Evolutionary conservation across 2,888 invertebrate genomes (phyloP), one percentile per base, ranked within the genome.

Genomic region (Harpalus rufipes): DNA sequence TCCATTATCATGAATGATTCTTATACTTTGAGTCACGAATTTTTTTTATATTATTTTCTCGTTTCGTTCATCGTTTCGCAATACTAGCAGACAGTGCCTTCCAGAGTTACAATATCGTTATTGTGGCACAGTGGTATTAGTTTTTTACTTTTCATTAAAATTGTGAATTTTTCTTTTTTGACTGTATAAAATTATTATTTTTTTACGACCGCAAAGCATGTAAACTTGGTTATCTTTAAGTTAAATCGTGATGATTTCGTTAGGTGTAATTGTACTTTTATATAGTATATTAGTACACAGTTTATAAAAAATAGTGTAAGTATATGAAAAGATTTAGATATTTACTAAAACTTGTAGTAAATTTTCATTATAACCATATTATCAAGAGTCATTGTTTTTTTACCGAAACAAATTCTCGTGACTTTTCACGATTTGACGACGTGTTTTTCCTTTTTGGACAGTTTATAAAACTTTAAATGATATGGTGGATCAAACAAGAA

Each of bases 401-500:
- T 14, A 59, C 12, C n/a, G 10, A 59, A 59, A 59, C 41, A 74
- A 74, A 74, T 74, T 41, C n/a, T 74, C 12, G 41, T 74, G 25
- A 59, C 44, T 58, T 78, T 78, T 12, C 18, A 18, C 56, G 7
- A 5, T 18, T 76, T 16, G 25, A 39, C 51, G 7, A 25, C 74
- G 56, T 74, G 3, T 72, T 18, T 65, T 68, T 56, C 18, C 41
- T 72, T 74, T 44, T 65, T 68, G 21, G 61, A 65, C 65, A 63
- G 51, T 44, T 61, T 32, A 32, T 59, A n/a, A n/a, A 63, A 61
- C 63, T 41, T 58, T 59, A 72, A 51, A 32, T 39, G 56, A 41
- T 18, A 87, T 90, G 90, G 86, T 88, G 59, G 89, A 90, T 85
- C 89, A 88, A n/a, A 88, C 88, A 10, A 90, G 88, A 87, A 87